Base-by-base conservation (phyloP, 2,113 vertebrate species). In the Coturnix japonica region DNA sequence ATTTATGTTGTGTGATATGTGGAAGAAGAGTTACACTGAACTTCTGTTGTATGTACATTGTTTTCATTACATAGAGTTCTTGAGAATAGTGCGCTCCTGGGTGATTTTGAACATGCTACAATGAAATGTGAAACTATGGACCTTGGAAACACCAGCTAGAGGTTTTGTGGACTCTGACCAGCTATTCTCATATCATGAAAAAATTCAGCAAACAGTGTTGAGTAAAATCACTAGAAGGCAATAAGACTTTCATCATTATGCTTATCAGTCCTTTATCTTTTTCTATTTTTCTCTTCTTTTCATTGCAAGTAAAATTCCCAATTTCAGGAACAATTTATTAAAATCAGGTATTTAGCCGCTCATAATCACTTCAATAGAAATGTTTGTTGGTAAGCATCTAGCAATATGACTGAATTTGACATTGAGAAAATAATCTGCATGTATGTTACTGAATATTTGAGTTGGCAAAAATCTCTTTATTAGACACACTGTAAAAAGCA, bases 61-160 rank as follows among this genome's bases (percentile, higher is more conserved):
- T 99, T 98, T 98, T 97, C 98, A 98, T 98, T 98, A 98, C 98
- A 96, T 99, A 99, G 98, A 99, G 98, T 98, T 98, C 98, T 99
- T 98, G 98, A 98, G 97, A 98, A 98, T 98, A 99, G 98, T 98
- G 97, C 97, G 93, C 97, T 98, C 98, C 98, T 98, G 98, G 95
- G 98, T 98, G 98, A 97, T 97, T 98, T 97, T 97, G 98, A 99
- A 98, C 98, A 94, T 97, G 97, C 98, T 87, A 97, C 98, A 97
- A 76, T 97, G 98, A 98, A 97, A 98, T 98, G 90, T 97, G 98
- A 98, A 95, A 98, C 95, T 97, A 92, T 96, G 97, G 98, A 98
- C 96, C 96, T 91, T 97, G 98, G 97, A 97, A 98, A 97, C 98
- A 97, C 97, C 98, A 98, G 98, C 98, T 98, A 98, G 98, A 98